Evolutionary conservation across 2,797 vertebrate species (phyloP).

Genomic region (Phaenicophaeus curvirostris): DNA sequence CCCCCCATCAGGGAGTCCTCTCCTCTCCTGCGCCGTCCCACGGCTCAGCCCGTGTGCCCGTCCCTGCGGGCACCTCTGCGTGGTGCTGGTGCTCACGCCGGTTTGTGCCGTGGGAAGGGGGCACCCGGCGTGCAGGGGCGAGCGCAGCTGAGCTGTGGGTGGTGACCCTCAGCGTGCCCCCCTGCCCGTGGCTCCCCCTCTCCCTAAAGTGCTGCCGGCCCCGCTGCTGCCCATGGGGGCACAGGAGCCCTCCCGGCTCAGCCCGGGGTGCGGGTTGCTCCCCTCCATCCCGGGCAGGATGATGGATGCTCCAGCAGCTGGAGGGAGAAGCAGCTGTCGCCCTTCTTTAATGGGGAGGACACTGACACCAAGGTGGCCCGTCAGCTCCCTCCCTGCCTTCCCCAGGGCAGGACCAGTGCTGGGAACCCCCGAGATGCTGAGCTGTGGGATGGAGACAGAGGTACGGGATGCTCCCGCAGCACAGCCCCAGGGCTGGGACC

Average conservation of each 20-base stretch:
- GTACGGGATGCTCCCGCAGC: fast-evolving
- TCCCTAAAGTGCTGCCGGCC: background rate
- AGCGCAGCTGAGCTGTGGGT: background rate
- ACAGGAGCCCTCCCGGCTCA: background rate
- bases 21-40: background rate
- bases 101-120: too few relatives aligned
- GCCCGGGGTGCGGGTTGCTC: background rate
- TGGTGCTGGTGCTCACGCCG: fast-evolving
- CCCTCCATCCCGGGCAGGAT: background rate
- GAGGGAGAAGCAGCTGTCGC: constrained; percentile 11
- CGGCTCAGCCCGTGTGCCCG: fast-evolving
- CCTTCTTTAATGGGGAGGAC: background rate
- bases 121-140: too few relatives aligned
- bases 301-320: constrained; percentile 59
- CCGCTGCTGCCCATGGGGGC: background rate
- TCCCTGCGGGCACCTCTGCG: fast-evolving
- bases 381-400: background rate
- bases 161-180: fast-evolving
- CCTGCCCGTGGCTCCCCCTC: background rate
- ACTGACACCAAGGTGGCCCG: background rate
- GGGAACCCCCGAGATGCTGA: background rate
- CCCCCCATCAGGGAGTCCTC: too few relatives aligned
- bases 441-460: background rate
- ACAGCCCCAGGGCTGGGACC: background rate
- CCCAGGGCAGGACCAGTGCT: fast-evolving